These are phyloP conservation scores for Mus pahari DNA, from an alignment of 2,113 vertebrate genomes.

Conservation along the genomic window DNA sequence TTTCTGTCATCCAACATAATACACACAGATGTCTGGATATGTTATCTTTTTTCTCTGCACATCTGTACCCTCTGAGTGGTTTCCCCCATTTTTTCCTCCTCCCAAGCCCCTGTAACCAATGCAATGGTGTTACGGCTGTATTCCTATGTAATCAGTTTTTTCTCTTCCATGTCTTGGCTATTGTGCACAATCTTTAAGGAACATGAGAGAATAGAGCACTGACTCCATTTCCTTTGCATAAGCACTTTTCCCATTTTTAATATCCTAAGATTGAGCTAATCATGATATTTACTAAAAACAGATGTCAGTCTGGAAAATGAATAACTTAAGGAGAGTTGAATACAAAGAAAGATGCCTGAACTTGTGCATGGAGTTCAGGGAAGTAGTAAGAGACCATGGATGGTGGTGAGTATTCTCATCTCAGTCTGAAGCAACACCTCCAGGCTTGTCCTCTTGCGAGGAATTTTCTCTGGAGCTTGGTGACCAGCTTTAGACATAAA, in stretches of 20 bases:
- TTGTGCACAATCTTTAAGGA: not conserved
- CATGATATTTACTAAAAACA: not conserved
- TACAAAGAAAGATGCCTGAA: not conserved
- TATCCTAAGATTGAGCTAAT: not conserved
- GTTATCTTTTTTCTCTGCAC: not conserved
- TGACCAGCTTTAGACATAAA: not conserved
- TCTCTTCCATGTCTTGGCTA: not conserved
- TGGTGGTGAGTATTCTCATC: not conserved
- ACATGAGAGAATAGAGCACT: rapidly evolving
- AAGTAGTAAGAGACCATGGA: rapidly evolving
- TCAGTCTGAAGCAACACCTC: not conserved
- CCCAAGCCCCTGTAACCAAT: not conserved
- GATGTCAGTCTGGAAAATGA: not conserved
- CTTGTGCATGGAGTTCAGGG: not conserved
- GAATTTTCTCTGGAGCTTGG: not conserved
- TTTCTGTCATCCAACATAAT: not conserved
- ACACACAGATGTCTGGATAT: not conserved
- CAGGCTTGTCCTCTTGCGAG: not conserved
- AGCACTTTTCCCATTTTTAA: constrained; percentile 20
- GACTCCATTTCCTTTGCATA: not conserved
- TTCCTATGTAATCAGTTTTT: not conserved
- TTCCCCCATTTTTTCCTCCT: not conserved
- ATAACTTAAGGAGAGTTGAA: not conserved
- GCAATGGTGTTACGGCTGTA: not conserved
- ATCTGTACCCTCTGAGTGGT: not conserved